Evolutionary conservation across 1,140 invertebrate species (phyloP).

Genomic region (Microplitis demolitor): DNA sequence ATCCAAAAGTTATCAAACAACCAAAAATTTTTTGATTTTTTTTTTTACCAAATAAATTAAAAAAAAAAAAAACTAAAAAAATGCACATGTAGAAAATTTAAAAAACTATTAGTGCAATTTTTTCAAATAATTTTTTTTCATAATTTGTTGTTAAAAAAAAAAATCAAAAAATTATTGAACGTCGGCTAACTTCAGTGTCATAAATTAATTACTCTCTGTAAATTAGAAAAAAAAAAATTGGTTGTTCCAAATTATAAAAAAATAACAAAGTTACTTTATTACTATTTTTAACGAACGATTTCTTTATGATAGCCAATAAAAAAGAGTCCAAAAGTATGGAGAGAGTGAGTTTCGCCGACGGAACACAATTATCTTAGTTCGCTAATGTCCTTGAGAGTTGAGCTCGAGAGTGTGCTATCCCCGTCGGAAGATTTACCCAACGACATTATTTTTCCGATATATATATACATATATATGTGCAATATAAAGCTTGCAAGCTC

Average conservation of each 20-base stretch:
- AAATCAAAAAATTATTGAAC: too few species aligned
- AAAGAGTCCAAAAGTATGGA: neutral
- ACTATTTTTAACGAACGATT: neutral
- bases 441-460: constrained; percentile 29
- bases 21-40: too few species aligned
- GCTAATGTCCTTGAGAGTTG: constrained; percentile 27
- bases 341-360: neutral
- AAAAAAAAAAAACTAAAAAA: too few species aligned
- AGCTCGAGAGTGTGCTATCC: constrained; percentile 24
- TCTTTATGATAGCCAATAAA: neutral
- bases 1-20: too few species aligned
- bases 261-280: neutral
- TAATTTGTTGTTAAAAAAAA: too few species aligned
- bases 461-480: neutral
- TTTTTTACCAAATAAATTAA: too few species aligned
- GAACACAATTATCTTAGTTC: constrained; percentile 26
- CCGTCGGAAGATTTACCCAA: constrained; percentile 36
- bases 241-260: neutral
- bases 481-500: neutral
- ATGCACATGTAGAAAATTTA: too few species aligned
- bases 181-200: too few species aligned
- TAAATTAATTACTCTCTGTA: too few species aligned
- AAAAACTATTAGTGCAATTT: too few species aligned
- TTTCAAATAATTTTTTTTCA: too few species aligned
- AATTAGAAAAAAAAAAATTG: too few species aligned